Conservation (phyloP, 2,113 vertebrate species). For the Pelodiscus sinensis region DNA sequence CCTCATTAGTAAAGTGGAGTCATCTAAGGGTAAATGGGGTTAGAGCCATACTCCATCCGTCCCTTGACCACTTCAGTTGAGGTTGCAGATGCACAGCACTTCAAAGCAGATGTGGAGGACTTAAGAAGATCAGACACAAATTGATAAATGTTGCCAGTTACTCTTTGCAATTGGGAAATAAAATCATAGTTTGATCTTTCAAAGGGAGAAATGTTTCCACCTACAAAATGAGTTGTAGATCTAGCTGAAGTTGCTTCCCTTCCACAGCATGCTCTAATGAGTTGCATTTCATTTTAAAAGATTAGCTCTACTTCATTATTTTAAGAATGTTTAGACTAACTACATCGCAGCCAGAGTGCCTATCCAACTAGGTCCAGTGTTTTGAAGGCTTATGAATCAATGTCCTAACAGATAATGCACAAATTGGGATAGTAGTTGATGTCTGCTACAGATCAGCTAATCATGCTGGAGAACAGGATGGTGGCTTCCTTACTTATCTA, state of each 20-base stretch:
- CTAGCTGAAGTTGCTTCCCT: neutral
- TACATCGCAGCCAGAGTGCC: neutral
- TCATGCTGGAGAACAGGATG: neutral
- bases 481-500: neutral
- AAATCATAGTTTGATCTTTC: constrained; percentile 52
- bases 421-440: neutral
- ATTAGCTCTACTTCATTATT: neutral
- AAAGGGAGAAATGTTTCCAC: constrained; percentile 38
- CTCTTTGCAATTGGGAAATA: constrained; percentile 41
- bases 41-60: neutral
- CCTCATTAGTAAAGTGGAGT: neutral
- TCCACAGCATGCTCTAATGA: neutral
- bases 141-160: constrained; percentile 42
- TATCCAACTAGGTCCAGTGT: neutral
- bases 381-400: neutral
- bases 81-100: neutral
- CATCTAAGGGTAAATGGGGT: neutral
- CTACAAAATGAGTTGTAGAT: neutral
- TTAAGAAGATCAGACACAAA: constrained; percentile 15
- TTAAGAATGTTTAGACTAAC: neutral
- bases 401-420: neutral
- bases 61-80: neutral
- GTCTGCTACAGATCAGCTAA: neutral
- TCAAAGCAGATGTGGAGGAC: neutral
- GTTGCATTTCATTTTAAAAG: neutral